Base-by-base conservation (phyloP, 2,113 vertebrate species). In the Thryonomys swinderianus region DNA sequence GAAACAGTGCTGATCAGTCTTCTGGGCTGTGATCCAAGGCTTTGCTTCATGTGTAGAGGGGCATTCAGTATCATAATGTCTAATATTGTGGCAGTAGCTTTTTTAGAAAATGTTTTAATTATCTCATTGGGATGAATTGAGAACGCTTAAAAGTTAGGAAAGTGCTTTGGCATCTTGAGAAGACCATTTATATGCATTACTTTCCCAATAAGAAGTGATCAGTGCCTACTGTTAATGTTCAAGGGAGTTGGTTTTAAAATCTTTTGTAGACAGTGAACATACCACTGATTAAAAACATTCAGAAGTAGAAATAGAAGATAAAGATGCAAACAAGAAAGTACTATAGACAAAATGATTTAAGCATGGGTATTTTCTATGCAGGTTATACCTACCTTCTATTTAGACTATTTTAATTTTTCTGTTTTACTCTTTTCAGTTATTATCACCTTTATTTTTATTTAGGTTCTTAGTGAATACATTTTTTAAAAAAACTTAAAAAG, bases 1-100 rank as follows among this genome's bases (percentile, higher is more conserved):
- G 85, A 92, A 96, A 32, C 18, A 45, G 73, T 12, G 55, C 69
- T 89, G 88, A 90, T 66, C 55, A 34, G 53, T 85, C 83, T 95
- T 93, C 71, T 1, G 42, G 88, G 92, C 95, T 96, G 42, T 42
- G 85, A 57, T 94, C 90, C 93, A 97, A 64, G 0, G 1, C 51
- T 61, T 86, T 48, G 55, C 85, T 96, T 93, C 30, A 0, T 10
- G 27, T 62, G 30, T 53, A 66, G 62, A 81, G 45, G 34, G 37
- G 23, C 0, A 1, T 5, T 80, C 45, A 0, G 0, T 89, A 88
- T 86, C 62, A 64, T 55, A 7, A 45, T 73, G n/a, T 23, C 30
- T 53, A 89, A 94, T 53, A 48, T 73, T 25, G 25, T 55, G 42
- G 3, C 40, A 88, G 21, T 78, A 71, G 4, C 42, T 81, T 73